A percentile compares a stretch with the other conserved stretches of the same genome.
These are phyloP conservation scores for Cathartes aura DNA, from an alignment of 2,113 vertebrate genomes.

Conservation along the genomic window DNA sequence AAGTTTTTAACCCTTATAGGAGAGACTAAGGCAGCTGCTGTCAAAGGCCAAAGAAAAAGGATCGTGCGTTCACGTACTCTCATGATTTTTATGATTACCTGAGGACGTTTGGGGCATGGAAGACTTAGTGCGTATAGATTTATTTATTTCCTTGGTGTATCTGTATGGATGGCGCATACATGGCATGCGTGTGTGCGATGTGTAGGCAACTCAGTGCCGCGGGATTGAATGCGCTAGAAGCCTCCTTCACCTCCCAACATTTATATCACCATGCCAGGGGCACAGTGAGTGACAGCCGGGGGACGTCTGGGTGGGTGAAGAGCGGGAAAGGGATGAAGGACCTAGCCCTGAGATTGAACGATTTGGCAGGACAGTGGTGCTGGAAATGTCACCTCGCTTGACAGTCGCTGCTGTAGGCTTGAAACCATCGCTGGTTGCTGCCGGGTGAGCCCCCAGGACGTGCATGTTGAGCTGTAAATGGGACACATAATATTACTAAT, in stretches of 20 bases:
- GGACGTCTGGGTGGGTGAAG: not conserved
- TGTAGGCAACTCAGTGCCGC: rapidly evolving
- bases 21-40: not conserved
- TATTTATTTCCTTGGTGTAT: not conserved
- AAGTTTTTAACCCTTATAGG: not conserved
- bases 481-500: constrained; percentile 54
- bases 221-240: not conserved
- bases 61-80: not conserved
- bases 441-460: not conserved
- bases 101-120: not conserved
- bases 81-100: not conserved
- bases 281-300: not conserved
- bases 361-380: not conserved
- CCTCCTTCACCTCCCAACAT: rapidly evolving
- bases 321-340: not conserved
- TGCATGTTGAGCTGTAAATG: not conserved
- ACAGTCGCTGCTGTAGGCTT: not conserved
- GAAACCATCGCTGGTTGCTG: not conserved
- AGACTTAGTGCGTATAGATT: not conserved
- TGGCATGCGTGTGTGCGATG: rapidly evolving
- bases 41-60: not conserved
- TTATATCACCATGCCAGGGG: not conserved
- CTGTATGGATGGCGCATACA: not conserved
- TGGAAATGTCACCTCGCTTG: not conserved
- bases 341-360: not conserved